Base-by-base conservation (phyloP, 2,797 vertebrate genomes). In the Sebastes elongatus region DNA sequence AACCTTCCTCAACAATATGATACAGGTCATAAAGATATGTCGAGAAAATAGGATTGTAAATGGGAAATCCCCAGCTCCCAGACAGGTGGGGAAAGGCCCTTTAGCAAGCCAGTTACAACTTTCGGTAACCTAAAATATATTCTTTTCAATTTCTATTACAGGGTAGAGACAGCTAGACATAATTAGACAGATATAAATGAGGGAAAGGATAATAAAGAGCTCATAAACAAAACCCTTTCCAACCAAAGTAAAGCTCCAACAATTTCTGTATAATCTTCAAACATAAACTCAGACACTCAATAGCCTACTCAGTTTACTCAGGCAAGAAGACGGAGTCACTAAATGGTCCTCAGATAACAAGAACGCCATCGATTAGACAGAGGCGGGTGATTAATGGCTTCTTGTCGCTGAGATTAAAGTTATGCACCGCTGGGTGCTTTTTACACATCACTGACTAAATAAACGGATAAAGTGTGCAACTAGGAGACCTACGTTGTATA, bases 341-440 rank as follows among this genome's bases (percentile, higher is more conserved):
- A 78, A 88, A 87, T 70, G 71, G 73, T 80, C 83, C 62, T 55
- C 52, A 74, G 71, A 84, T 84, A 90, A 84, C 55, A 35, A 85
- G 76, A 80, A 55, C 52, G 56, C 10, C 76, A 87, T 88, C 1
- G 84, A 90, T 89, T 81, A 59, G 20, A 84, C 55, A n/a, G 67
- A 76, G 28, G 69, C 13, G 53, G 52, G 53, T 83, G 87, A 89
- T 90, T 86, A 85, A 88, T 89, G 78, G 66, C 73, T 80, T 76
- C 59, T 75, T 71, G 76, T 72, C 67, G 46, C 63, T 13, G n/a
- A 67, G 68, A 33, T 60, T 63, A 25, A 81, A 80, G 11, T 57
- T 32, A 76, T 60, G 65, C n/a, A 11, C 42, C 42, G 42, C 25
- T 30, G 16, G 38, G 28, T 57, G 56, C n/a, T 75, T 78, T 84